phyloP scores from a whole-genome alignment of 1,140 invertebrate genomes.

The Planococcus citri region DNA sequence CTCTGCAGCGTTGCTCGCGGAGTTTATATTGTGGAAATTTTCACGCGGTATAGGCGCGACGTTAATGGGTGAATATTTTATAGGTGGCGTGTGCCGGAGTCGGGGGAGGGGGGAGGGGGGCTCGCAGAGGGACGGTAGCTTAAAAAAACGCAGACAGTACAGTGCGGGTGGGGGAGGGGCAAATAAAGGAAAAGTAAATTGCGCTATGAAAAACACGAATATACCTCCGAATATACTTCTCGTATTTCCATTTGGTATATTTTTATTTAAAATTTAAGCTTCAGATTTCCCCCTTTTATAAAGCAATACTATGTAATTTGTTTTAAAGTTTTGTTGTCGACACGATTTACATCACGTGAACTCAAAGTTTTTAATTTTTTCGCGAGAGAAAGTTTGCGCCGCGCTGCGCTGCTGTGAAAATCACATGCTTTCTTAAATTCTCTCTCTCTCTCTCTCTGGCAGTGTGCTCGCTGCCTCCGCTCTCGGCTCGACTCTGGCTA shows the following conservation, averaged over 20 bases:
- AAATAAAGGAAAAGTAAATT: neutral
- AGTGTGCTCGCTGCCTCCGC: too few species aligned
- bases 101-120: too few species aligned
- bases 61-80: neutral
- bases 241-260: neutral
- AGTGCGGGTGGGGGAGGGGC: too few species aligned
- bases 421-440: neutral
- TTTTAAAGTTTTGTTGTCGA: constrained; percentile 1
- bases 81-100: neutral
- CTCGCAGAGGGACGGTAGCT: too few species aligned
- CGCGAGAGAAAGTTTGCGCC: neutral
- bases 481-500: neutral
- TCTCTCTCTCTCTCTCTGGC: too few species aligned
- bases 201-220: neutral
- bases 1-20: neutral
- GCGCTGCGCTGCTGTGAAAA: neutral
- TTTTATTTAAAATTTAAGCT: neutral
- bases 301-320: constrained; percentile 4
- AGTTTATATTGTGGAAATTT: neutral
- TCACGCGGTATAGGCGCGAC: neutral
- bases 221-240: neutral
- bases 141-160: too few species aligned
- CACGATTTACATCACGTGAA: constrained; percentile 6
- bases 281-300: neutral
- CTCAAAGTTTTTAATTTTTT: neutral